Base-by-base conservation (phyloP, 2,113 vertebrate species). In the Apus apus region DNA sequence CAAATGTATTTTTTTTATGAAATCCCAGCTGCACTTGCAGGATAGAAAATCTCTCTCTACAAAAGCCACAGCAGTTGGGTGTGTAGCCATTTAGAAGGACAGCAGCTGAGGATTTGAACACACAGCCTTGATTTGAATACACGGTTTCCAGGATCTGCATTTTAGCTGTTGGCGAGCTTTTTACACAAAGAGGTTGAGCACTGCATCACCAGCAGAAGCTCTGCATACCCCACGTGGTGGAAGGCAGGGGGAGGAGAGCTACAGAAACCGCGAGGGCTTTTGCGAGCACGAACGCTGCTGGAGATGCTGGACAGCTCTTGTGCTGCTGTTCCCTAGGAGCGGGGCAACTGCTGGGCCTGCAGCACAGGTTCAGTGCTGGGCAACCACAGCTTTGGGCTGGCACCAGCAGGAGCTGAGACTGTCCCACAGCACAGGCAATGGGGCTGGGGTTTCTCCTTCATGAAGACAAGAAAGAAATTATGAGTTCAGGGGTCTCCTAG, bases 391-490 rank as follows among this genome's bases (percentile, higher is more conserved):
- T 71, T 67, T 1, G 10, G 68, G 46, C 71, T 67, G 25, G 20
- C 5, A 18, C 29, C 51, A 48, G 56, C 0, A 2, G 27, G 14
- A 64, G 57, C 51, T 46, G 76, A 0, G 27, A 56, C 32, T 32
- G 46, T 83, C 32, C 21, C 1, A 3, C 34, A 25, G 13, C 21
- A 32, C 0, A 0, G 30, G 19, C 40, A 20, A 1, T 0, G 10
- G 18, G 54, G 29, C 14, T 53, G 65, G 8, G 7, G 8, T 50
- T 93, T 54, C 36, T 58, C 6, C 13, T 8, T 78, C 26, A 5
- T 57, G 70, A 29, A 87, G 58, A 27, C 36, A 40, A 58, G 40
- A 36, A 57, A 36, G 15, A 80, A 34, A 22, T 8, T 1, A 19
- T 40, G 34, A 67, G 3, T 43, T 53, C 29, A 29, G 53, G 12